phyloP scores from a whole-genome alignment of 2,113 vertebrate genomes.

The Poeciliopsis occidentalis region DNA sequence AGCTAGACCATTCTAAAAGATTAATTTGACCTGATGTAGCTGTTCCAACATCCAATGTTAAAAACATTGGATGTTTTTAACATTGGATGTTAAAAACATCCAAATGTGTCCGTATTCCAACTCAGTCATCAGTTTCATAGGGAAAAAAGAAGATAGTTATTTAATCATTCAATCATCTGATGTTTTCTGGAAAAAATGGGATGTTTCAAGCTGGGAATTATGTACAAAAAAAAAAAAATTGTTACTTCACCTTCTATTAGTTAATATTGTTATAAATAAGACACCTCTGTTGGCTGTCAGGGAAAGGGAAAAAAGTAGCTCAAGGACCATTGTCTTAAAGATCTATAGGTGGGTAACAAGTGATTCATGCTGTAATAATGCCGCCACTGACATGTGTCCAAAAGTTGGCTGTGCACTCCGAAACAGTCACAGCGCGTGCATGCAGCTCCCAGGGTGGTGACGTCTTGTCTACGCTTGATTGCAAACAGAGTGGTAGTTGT shows the following conservation, averaged over 20 bases:
- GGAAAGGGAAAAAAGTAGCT: conserved; percentile 3
- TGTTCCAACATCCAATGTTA: too few relatives aligned
- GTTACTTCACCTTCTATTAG: not conserved
- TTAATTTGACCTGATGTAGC: not conserved
- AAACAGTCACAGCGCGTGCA: conserved; percentile 26
- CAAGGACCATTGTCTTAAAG: not conserved
- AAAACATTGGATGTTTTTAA: too few relatives aligned
- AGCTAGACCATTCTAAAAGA: not conserved
- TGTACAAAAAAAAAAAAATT: not conserved
- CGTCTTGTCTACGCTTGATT: conserved; percentile 56
- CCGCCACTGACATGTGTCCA: conserved; percentile 29
- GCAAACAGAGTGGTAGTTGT: conserved; percentile 59
- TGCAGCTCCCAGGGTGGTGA: conserved; percentile 52
- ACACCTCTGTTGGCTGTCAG: not conserved
- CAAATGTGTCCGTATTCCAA: too few relatives aligned
- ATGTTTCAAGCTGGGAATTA: conserved; percentile 9
- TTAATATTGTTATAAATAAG: not conserved
- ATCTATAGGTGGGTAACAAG: conserved; percentile 5
- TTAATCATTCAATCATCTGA: not conserved
- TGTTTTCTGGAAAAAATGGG: not conserved
- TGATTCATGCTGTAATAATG: not conserved
- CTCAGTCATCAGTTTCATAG: too few relatives aligned
- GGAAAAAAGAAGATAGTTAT: too few relatives aligned
- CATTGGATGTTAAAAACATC: too few relatives aligned
- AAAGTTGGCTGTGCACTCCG: conserved; percentile 45